Evolutionary conservation across 2,888 invertebrate genomes (phyloP), one percentile per base, ranked within the genome.

Genomic region (Drosophila monieri): DNA sequence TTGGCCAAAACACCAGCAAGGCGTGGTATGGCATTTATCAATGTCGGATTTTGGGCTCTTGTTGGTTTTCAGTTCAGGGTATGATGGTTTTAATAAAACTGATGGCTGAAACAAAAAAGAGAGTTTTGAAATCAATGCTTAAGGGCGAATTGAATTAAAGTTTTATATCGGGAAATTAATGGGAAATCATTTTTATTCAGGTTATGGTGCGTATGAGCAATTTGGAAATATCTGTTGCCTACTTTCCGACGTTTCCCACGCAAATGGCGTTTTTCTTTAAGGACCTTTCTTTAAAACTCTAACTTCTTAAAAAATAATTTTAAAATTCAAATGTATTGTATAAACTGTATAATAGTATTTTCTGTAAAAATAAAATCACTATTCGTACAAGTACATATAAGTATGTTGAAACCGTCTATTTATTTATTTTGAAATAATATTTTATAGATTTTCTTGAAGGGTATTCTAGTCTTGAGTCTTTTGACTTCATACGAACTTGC

Each of bases 11-110:
- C 68, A 64, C 61, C 53, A 71, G 62, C 44, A 74, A 89, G 88
- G 89, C 89, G 88, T 88, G 88, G 88, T 89, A 88, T 88, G 89
- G 80, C 84, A 89, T 88, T 88, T 89, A 88, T 88, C 89, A 88
- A 89, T 64, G 88, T 88, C 88, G 76, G 71, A 75, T 77, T 52
- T 62, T 44, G 14, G 43, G 27, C 10, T 37, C n/a, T 41, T 27
- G 12, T 21, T 15, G 9, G 43, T 18, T n/a, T 35, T n/a, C 41
- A 25, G 18, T 44, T 6, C 15, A 6, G 55, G 59, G 52, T 30
- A 23, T 30, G 37, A 37, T n/a, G 10, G 6, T 25, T 39, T 12
- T n/a, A n/a, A 18, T 76, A 62, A 73, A 68, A n/a, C 6, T 35
- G 6, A 9, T 14, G 35, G 6, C 2, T 35, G 6, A 35, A 35